Evolutionary conservation across 2,888 invertebrate species (phyloP).

Genomic region (Eupithecia tripunctaria): DNA sequence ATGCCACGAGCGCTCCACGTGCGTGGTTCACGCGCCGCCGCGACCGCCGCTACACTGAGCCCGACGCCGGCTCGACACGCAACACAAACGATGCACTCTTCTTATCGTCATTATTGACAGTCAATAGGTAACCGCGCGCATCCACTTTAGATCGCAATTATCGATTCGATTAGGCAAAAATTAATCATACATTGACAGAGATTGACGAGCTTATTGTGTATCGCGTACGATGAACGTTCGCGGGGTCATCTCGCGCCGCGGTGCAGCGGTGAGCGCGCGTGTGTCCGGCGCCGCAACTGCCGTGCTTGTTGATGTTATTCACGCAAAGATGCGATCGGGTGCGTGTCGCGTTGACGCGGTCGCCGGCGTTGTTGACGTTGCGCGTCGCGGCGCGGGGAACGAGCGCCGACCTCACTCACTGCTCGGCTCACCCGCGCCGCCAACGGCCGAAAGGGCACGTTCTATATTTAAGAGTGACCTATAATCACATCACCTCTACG

Average conservation of each 20-base stretch:
- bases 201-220: slow-evolving; percentile 47
- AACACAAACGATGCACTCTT: slow-evolving; percentile 64
- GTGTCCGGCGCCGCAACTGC: slow-evolving; percentile 16
- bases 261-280: slow-evolving; percentile 23
- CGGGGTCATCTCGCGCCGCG: slow-evolving; percentile 16
- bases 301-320: slow-evolving; percentile 68
- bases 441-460: slow-evolving; percentile 76
- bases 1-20: slow-evolving; percentile 61
- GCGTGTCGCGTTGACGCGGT: slow-evolving; percentile 63
- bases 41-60: slow-evolving; percentile 71
- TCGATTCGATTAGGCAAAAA: slow-evolving; percentile 51
- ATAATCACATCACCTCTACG: slow-evolving; percentile 74
- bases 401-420: slow-evolving; percentile 77
- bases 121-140: slow-evolving; percentile 55
- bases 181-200: slow-evolving; percentile 48
- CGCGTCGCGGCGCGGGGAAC: slow-evolving; percentile 79
- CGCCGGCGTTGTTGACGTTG: slow-evolving; percentile 77
- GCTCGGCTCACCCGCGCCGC: slow-evolving; percentile 80
- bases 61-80: slow-evolving; percentile 59
- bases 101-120: slow-evolving; percentile 75
- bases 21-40: slow-evolving; percentile 71
- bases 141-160: slow-evolving; percentile 50
- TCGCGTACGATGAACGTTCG: slow-evolving; percentile 21
- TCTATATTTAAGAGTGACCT: slow-evolving; percentile 78
- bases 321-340: slow-evolving; percentile 62